phyloP scores from a whole-genome alignment of 2,797 vertebrate species.

The Brachyrhaphis roseni region DNA sequence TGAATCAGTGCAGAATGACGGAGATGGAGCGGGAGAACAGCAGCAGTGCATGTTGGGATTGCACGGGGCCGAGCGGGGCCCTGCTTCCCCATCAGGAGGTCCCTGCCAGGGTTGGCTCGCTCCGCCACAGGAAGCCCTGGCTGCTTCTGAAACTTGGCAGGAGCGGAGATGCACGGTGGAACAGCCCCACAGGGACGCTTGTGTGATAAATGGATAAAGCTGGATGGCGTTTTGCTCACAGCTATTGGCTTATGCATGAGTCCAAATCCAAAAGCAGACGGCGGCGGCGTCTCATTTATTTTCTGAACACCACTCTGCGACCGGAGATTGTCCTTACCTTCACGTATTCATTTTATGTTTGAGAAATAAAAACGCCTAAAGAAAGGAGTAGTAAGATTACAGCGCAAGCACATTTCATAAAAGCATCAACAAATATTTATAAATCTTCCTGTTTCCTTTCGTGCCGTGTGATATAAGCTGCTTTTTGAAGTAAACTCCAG shows the following conservation, averaged over 20 bases:
- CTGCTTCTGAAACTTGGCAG: constrained; percentile 66
- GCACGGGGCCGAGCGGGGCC: constrained; percentile 43
- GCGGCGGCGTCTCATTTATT: constrained; percentile 42
- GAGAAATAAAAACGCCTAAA: constrained; percentile 20
- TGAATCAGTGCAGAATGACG: constrained; percentile 26
- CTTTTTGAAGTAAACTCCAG: constrained; percentile 45
- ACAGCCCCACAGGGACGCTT: constrained; percentile 53
- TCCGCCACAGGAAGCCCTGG: constrained; percentile 60
- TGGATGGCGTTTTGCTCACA: constrained; percentile 60
- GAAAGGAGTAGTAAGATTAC: constrained; percentile 43
- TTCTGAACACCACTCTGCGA: constrained; percentile 20
- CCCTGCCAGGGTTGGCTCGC: constrained; percentile 53
- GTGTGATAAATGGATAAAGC: constrained; percentile 70
- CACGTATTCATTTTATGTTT: constrained; percentile 44
- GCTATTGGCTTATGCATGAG: constrained; percentile 57
- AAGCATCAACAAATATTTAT: constrained; percentile 43
- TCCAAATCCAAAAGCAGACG: constrained; percentile 40
- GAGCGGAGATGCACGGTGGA: constrained; percentile 60
- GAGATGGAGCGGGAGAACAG: constrained; percentile 22
- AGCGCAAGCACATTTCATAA: constrained; percentile 56
- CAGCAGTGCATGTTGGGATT: constrained; percentile 55
- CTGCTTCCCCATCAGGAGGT: constrained; percentile 59
- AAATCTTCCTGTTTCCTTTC: constrained; percentile 28
- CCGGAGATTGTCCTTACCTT: constrained; percentile 26
- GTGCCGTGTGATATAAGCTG: constrained; percentile 37